Conservation (phyloP, 2,797 vertebrate genomes). For the Silurus aristotelis region DNA sequence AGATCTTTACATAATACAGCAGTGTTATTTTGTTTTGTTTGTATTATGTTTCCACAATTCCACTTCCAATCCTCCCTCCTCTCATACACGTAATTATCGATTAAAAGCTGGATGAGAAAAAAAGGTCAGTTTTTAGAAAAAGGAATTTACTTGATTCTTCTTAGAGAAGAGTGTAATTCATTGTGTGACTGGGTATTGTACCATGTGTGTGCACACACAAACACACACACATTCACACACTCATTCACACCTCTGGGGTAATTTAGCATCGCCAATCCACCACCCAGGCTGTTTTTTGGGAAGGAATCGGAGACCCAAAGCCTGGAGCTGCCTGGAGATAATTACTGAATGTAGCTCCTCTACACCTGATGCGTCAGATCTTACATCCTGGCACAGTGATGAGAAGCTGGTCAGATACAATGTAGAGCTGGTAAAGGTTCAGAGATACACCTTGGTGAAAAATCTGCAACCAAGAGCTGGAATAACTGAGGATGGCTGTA, state of each 20-base stretch:
- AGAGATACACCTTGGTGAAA: neutral
- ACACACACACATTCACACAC: neutral
- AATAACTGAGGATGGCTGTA: too few relatives aligned
- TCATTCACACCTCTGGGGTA: neutral
- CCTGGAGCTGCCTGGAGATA: too few relatives aligned
- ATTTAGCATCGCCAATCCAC: neutral
- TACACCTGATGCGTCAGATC: neutral
- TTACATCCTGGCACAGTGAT: neutral
- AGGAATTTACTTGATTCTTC: slow-evolving; percentile 65
- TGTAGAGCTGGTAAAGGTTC: neutral
- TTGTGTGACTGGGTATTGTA: neutral
- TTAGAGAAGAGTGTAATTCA: slow-evolving; percentile 39
- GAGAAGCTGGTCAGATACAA: neutral
- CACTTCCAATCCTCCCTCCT: slow-evolving; percentile 40
- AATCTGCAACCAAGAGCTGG: neutral
- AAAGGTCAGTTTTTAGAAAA: slow-evolving; percentile 57
- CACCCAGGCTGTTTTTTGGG: neutral
- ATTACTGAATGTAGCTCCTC: neutral
- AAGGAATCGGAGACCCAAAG: neutral
- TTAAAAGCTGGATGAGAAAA: slow-evolving; percentile 45
- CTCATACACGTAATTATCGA: slow-evolving; percentile 64
- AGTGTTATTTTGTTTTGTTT: slow-evolving; percentile 20
- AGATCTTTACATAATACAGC: slow-evolving; percentile 23
- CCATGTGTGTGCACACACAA: neutral
- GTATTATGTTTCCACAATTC: slow-evolving; percentile 50